Conservation (phyloP, 2,888 invertebrate genomes). For the Norana najaformis region DNA sequence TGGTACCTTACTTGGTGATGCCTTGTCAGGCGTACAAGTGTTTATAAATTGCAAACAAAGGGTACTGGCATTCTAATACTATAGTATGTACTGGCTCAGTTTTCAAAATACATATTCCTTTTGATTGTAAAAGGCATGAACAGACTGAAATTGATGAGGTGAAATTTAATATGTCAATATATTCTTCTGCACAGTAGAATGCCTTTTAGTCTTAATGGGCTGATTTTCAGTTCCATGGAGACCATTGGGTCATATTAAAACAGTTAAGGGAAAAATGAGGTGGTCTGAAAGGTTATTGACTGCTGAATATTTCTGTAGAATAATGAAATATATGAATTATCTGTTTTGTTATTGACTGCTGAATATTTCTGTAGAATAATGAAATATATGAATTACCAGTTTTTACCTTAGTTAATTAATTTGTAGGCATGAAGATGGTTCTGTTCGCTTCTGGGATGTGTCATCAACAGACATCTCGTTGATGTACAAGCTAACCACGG, state of each 20-base stretch:
- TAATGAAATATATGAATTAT: background rate
- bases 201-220: background rate
- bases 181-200: background rate
- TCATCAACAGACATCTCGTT: constrained; percentile 81
- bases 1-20: background rate
- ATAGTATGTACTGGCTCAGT: background rate
- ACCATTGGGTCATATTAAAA: background rate
- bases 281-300: background rate
- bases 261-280: background rate
- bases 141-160: too few relatives aligned
- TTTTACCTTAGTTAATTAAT: background rate
- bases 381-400: background rate
- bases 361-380: background rate
- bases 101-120: too few relatives aligned
- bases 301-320: background rate
- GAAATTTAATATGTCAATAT: too few relatives aligned
- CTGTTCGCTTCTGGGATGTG: constrained; percentile 92
- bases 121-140: too few relatives aligned
- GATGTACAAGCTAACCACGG: constrained; percentile 74
- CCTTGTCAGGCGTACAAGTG: background rate
- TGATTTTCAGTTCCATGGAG: background rate
- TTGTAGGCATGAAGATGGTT: constrained; percentile 88
- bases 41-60: background rate
- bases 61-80: background rate
- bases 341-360: background rate